These are phyloP conservation scores for Riptortus pedestris DNA, from an alignment of 1,140 invertebrate species.

Conservation along the genomic window DNA sequence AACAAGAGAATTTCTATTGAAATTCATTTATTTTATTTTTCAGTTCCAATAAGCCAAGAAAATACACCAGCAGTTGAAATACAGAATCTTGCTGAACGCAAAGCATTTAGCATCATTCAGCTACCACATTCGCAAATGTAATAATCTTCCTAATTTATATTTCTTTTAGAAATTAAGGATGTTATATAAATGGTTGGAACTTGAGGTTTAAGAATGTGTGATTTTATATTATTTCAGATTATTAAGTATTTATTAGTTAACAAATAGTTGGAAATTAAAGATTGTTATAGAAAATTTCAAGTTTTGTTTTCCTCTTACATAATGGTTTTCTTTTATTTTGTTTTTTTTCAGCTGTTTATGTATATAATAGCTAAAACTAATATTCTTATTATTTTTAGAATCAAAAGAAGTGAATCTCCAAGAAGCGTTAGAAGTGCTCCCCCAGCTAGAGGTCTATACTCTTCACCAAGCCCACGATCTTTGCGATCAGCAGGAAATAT, in stretches of 20 bases:
- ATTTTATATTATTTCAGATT: not conserved
- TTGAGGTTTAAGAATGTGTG: not conserved
- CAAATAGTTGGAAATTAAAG: too few species aligned
- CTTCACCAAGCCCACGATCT: conserved; percentile 47
- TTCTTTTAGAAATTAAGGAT: too few species aligned
- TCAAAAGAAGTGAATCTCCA: conserved; percentile 50
- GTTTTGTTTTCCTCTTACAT: too few species aligned
- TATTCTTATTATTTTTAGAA: conserved; percentile 13
- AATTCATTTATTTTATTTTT: conserved; percentile 30
- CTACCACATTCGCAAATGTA: not conserved
- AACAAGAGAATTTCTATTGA: too few species aligned
- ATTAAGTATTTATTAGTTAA: too few species aligned
- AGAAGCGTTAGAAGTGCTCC: conserved; percentile 63
- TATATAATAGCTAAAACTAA: too few species aligned
- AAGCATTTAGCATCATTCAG: conserved; percentile 7
- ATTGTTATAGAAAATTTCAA: too few species aligned
- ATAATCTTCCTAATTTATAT: not conserved
- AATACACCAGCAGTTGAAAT: not conserved
- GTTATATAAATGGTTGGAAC: not conserved
- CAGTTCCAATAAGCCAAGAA: conserved; percentile 43
- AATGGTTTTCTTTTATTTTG: too few species aligned
- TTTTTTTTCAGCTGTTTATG: too few species aligned
- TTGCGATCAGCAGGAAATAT: conserved; percentile 58
- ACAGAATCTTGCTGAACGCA: not conserved
- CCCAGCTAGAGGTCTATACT: conserved; percentile 56